Conservation (phyloP, 2,888 invertebrate genomes). For the Chrysopilus asiliformis region DNA sequence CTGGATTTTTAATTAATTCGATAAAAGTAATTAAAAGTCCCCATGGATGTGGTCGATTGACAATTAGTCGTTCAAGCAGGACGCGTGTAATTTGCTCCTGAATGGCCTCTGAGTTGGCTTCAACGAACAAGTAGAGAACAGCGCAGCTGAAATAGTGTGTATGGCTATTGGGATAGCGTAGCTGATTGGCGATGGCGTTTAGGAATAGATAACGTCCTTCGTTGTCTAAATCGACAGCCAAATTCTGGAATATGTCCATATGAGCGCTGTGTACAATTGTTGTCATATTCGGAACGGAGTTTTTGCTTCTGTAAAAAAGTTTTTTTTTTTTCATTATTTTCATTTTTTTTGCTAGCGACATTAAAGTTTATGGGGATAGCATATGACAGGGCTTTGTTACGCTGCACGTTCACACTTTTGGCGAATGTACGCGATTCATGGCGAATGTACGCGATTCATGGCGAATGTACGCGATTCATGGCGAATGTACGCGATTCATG, state of each 20-base stretch:
- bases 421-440: too few species aligned
- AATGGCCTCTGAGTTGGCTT: constrained; percentile 93
- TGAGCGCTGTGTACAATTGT: constrained; percentile 98
- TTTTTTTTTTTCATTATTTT: too few species aligned
- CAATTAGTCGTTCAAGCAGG: constrained; percentile 89
- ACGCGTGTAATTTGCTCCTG: constrained; percentile 98
- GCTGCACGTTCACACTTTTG: background rate
- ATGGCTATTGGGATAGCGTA: constrained; percentile 98
- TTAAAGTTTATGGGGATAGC: too few species aligned
- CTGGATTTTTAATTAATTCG: constrained; percentile 95
- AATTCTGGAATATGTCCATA: constrained; percentile 99
- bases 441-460: too few species aligned
- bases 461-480: too few species aligned
- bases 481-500: too few species aligned
- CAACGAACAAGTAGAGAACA: constrained; percentile 90
- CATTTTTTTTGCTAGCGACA: too few species aligned
- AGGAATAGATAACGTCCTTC: constrained; percentile 93
- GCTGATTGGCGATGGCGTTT: constrained; percentile 96
- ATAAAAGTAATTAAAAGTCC: constrained; percentile 97
- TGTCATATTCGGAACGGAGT: constrained; percentile 86
- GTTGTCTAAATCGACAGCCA: constrained; percentile 94
- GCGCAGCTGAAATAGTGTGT: constrained; percentile 99
- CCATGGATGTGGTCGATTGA: constrained; percentile 99
- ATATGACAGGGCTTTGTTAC: background rate
- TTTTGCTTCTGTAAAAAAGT: constrained; percentile 64